Evolutionary conservation across 2,113 vertebrate genomes (phyloP).

Genomic region (Scolopax mira): DNA sequence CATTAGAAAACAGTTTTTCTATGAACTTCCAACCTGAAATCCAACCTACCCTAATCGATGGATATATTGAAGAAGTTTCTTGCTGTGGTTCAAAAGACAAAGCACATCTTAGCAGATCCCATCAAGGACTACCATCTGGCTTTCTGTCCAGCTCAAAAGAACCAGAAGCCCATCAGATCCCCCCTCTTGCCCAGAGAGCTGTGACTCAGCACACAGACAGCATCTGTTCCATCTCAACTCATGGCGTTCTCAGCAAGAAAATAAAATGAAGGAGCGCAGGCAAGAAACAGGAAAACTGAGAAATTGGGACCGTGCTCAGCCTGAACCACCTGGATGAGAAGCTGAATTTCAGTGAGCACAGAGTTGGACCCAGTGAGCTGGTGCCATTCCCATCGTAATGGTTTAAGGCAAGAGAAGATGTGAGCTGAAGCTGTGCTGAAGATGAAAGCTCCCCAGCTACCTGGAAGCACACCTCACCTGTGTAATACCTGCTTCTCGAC

Average conservation of each 20-base stretch:
- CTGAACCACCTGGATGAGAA: accelerated
- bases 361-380: background rate
- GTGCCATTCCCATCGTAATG: accelerated
- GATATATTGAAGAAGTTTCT: background rate
- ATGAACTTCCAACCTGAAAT: background rate
- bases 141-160: background rate
- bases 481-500: background rate
- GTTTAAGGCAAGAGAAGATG: background rate
- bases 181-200: background rate
- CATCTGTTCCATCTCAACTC: background rate
- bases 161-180: background rate
- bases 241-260: background rate
- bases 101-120: background rate
- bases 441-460: background rate
- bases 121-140: background rate
- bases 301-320: accelerated
- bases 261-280: background rate
- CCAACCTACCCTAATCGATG: background rate
- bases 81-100: background rate
- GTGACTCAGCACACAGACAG: background rate
- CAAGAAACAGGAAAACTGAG: background rate
- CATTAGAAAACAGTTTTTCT: background rate
- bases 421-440: background rate
- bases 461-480: background rate
- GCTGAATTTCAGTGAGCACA: background rate